A percentile compares a stretch with the other conserved stretches of the same genome.
Evolutionary conservation across 2,113 vertebrate genomes (phyloP).

Genomic region (Podarcis raffonei): DNA sequence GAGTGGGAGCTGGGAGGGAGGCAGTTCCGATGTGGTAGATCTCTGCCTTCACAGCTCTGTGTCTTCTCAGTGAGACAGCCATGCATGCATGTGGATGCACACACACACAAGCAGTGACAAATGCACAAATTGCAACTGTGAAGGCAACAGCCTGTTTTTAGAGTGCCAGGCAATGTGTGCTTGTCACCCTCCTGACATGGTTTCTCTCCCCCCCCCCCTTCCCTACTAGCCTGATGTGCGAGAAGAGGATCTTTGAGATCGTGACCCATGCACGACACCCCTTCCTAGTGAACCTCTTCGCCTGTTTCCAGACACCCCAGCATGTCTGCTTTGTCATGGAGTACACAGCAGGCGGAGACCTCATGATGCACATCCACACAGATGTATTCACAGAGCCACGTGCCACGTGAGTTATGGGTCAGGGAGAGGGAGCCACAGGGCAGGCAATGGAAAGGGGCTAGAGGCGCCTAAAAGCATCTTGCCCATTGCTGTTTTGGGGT

Average conservation of each 20-base stretch:
- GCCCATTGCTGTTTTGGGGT: neutral
- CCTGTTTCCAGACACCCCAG: slow-evolving; percentile 98
- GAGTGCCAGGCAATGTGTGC: neutral
- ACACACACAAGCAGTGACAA: too few relatives aligned
- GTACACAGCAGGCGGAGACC: slow-evolving; percentile 95
- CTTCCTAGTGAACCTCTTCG: slow-evolving; percentile 98
- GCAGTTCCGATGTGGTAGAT: neutral
- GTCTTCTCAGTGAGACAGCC: neutral
- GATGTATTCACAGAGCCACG: slow-evolving; percentile 98
- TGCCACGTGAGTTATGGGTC: slow-evolving; percentile 87
- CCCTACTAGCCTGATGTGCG: slow-evolving; percentile 91
- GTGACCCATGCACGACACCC: slow-evolving; percentile 98
- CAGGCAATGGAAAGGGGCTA: neutral
- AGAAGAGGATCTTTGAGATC: slow-evolving; percentile 98
- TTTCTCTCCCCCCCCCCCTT: neutral
- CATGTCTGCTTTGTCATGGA: slow-evolving; percentile 99
- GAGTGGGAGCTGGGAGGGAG: neutral
- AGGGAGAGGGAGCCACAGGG: neutral
- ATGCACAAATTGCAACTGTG: neutral
- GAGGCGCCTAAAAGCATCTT: neutral
- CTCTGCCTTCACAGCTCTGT: neutral
- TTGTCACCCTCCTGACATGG: neutral
- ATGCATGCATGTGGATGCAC: too few relatives aligned
- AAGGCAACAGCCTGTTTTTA: neutral
- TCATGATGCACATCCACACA: slow-evolving; percentile 99